Percentiles rank a stretch among this genome's conserved stretches.
Evolutionary conservation across 1,140 invertebrate genomes (phyloP).

Genomic region (Nasonia longicornis): DNA sequence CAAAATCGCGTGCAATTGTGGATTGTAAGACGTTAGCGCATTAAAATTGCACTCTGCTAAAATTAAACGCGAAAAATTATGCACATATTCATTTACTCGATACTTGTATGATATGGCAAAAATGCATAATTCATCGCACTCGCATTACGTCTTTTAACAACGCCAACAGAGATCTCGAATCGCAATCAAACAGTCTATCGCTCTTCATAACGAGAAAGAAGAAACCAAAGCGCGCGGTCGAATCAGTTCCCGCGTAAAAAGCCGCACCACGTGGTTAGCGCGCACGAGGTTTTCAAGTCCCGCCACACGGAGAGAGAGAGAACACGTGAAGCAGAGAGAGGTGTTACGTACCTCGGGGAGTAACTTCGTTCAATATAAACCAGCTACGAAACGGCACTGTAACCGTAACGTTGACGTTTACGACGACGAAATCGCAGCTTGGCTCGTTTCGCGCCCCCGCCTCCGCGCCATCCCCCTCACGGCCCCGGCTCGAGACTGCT

Average conservation of each 20-base stretch:
- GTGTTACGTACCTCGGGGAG: conserved; percentile 70
- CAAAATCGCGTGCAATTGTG: no score
- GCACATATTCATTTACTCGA: no score
- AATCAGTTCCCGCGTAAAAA: conserved; percentile 63
- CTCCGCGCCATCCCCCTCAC: not conserved
- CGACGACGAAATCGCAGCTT: conserved; percentile 70
- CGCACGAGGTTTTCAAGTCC: conserved; percentile 53
- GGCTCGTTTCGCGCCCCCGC: conserved; percentile 62
- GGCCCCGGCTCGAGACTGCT: conserved; percentile 37
- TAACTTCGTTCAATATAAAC: conserved; percentile 70
- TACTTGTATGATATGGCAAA: no score
- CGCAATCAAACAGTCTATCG: no score
- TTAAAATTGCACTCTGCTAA: not conserved
- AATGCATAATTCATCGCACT: no score
- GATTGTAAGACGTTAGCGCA: no score
- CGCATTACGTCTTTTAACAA: no score
- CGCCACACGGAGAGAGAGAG: not conserved
- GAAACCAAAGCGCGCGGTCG: not conserved
- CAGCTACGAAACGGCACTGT: conserved; percentile 68
- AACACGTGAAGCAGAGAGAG: conserved; percentile 47
- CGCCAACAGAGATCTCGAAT: no score
- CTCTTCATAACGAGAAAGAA: not conserved
- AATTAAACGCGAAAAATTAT: not conserved
- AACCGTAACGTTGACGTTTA: conserved; percentile 71
- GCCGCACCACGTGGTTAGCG: conserved; percentile 47